Evolutionary conservation across 2,888 invertebrate species (phyloP).

Genomic region (Acanthopleura granulata): DNA sequence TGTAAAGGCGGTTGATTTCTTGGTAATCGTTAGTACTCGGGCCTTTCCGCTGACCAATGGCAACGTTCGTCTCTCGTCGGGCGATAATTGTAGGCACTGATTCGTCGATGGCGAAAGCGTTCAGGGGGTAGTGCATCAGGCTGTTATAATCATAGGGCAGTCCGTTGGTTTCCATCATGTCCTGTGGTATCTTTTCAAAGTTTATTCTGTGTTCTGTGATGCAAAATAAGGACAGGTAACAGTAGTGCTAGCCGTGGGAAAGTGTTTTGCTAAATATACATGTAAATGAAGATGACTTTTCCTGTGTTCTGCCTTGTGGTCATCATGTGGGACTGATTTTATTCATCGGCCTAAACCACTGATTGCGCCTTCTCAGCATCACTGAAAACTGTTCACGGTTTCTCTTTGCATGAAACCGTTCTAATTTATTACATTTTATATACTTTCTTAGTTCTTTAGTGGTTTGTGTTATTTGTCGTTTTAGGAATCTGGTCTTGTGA

Average conservation of each 20-base stretch:
- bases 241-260: too few relatives aligned
- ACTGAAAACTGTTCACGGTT: too few relatives aligned
- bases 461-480: too few relatives aligned
- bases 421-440: too few relatives aligned
- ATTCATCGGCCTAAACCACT: too few relatives aligned
- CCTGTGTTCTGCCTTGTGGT: too few relatives aligned
- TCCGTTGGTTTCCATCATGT: background rate
- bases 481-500: too few relatives aligned
- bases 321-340: too few relatives aligned
- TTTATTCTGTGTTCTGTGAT: background rate
- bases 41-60: background rate
- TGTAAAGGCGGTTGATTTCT: background rate
- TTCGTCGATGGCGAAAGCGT: background rate
- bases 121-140: background rate
- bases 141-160: slow-evolving; percentile 2
- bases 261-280: background rate
- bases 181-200: background rate
- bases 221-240: too few relatives aligned
- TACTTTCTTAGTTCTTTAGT: too few relatives aligned
- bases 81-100: background rate
- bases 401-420: too few relatives aligned
- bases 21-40: background rate
- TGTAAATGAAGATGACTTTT: background rate
- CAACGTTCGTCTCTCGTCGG: background rate
- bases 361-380: too few relatives aligned